Evolutionary conservation across 1,140 invertebrate genomes (phyloP).

Genomic region (Episyrphus balteatus): DNA sequence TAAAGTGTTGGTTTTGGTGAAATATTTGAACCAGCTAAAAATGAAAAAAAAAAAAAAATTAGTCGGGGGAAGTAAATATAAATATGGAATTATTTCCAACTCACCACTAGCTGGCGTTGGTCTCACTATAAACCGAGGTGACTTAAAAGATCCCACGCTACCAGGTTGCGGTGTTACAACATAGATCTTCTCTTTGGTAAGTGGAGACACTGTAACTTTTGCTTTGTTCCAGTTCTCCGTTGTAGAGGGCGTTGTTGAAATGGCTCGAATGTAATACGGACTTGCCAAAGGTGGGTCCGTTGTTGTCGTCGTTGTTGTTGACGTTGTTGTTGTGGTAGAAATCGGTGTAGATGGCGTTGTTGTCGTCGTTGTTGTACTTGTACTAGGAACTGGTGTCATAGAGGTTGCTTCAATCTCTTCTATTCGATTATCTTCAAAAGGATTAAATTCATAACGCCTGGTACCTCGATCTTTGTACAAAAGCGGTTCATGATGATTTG

Average conservation of each 20-base stretch:
- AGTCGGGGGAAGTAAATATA: neutral
- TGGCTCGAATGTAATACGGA: constrained; percentile 17
- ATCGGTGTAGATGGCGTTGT: constrained; percentile 4
- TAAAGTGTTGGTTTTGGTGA: constrained; percentile 36
- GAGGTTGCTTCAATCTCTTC: constrained; percentile 17
- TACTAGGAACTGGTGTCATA: constrained; percentile 2
- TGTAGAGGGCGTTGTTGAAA: constrained; percentile 9
- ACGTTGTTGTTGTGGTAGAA: constrained; percentile 3
- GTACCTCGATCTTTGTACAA: constrained; percentile 12
- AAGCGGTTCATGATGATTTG: too few relatives aligned
- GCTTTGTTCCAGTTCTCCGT: constrained; percentile 49
- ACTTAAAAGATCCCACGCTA: constrained; percentile 36
- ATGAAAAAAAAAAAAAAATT: constrained; percentile 11
- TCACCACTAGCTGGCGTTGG: constrained; percentile 38
- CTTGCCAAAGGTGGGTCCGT: constrained; percentile 4
- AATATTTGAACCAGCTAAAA: constrained; percentile 26
- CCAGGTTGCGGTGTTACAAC: constrained; percentile 59
- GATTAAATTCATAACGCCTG: neutral
- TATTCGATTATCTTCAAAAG: neutral
- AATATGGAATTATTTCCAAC: constrained; percentile 8
- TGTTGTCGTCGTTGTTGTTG: constrained; percentile 5
- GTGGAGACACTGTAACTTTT: constrained; percentile 54
- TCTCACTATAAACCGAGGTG: constrained; percentile 47
- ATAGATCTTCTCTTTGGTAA: constrained; percentile 65
- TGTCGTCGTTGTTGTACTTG: constrained; percentile 5